A percentile compares a stretch with the other conserved stretches of the same genome.
Conservation (phyloP, 2,797 vertebrate species). For the Vultur gryphus region DNA sequence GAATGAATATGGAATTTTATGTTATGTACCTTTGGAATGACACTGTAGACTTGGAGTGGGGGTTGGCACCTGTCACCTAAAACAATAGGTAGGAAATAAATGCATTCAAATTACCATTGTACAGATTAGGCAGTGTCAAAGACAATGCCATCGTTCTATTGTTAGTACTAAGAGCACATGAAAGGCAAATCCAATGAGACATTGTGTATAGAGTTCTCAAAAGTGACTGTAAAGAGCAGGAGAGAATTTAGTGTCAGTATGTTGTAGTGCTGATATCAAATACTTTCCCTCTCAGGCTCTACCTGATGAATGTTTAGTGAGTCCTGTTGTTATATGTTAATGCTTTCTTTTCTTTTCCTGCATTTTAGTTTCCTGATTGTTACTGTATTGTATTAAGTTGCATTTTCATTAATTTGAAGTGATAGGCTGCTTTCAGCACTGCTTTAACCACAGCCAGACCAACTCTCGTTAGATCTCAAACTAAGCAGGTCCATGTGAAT, state of each 20-base stretch:
- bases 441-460: not conserved
- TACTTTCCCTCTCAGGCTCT: not conserved
- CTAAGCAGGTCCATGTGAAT: not conserved
- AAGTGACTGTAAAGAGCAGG: not conserved
- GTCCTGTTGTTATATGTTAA: not conserved
- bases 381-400: not conserved
- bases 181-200: constrained; percentile 21
- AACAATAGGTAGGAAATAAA: constrained; percentile 14
- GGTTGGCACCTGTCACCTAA: not conserved
- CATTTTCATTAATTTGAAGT: not conserved
- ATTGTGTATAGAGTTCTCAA: not conserved
- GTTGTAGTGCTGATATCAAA: constrained; percentile 12
- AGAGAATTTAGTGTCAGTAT: not conserved
- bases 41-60: not conserved
- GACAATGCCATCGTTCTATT: constrained; percentile 1
- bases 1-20: not conserved
- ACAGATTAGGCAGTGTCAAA: not conserved
- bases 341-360: not conserved
- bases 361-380: not conserved
- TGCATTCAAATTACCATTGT: constrained; percentile 4
- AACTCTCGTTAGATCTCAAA: not conserved
- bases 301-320: not conserved
- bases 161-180: not conserved
- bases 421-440: not conserved
- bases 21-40: not conserved